phyloP scores from a whole-genome alignment of 92 coral and sea anemone genomes.

The Siderastrea siderea region DNA sequence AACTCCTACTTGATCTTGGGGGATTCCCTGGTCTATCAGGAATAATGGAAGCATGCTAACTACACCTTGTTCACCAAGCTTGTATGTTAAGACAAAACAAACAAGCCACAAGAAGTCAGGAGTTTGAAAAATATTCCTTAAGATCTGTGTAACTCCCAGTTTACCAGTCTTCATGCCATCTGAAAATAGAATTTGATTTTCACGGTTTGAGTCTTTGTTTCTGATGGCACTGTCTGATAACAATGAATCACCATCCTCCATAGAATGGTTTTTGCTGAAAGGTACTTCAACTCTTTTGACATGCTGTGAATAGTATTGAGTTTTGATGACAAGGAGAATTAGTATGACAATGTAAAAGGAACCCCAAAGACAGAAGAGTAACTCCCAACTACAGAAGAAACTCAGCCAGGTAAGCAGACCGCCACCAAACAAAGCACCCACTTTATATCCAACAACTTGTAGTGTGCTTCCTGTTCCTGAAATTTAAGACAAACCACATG shows the following conservation, averaged over 20 bases:
- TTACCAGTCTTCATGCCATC: not conserved
- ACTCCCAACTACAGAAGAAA: constrained; percentile 71
- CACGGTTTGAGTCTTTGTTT: not conserved
- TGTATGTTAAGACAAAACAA: constrained; percentile 78
- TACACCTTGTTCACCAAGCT: constrained; percentile 97
- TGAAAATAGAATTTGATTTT: not conserved
- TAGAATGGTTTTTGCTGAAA: not conserved
- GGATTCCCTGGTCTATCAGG: constrained; percentile 81
- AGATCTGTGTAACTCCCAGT: constrained; percentile 11
- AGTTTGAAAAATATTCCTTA: constrained; percentile 52
- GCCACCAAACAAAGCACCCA: constrained; percentile 91
- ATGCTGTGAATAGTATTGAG: not conserved
- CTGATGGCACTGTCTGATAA: not conserved
- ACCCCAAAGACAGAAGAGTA: constrained; percentile 59
- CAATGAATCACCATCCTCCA: not conserved
- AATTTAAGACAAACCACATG: not conserved
- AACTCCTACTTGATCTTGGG: constrained; percentile 77
- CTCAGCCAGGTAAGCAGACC: constrained; percentile 89
- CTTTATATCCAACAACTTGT: constrained; percentile 96
- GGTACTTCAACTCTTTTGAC: not conserved
- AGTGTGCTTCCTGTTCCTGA: constrained; percentile 90
- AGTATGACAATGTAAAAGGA: constrained; percentile 44
- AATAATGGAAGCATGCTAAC: constrained; percentile 87
- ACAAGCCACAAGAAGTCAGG: constrained; percentile 83
- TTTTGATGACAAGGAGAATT: not conserved